Conservation (phyloP, 2,888 invertebrate genomes). For the Drosophila rubida region DNA sequence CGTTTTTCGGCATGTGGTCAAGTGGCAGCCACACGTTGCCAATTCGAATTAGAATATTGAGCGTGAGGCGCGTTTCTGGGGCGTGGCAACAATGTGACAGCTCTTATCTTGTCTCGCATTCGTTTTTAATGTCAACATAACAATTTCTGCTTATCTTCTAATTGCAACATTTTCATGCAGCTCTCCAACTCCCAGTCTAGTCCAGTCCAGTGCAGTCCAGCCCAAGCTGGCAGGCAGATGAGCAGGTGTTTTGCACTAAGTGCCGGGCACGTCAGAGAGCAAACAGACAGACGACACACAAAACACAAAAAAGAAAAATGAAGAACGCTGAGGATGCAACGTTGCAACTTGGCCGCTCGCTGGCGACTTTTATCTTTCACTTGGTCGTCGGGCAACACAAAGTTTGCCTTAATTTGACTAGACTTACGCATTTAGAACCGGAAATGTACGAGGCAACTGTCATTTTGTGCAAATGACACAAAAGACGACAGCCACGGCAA, state of each 20-base stretch:
- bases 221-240: conserved; percentile 49
- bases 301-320: too few relatives aligned
- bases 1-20: conserved; percentile 6
- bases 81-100: conserved; percentile 44
- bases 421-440: conserved; percentile 81
- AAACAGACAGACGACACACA: conserved; percentile 9
- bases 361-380: conserved; percentile 62
- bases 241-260: conserved; percentile 76
- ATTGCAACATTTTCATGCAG: conserved; percentile 74
- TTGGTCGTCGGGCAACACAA: conserved; percentile 40
- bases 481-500: conserved; percentile 65
- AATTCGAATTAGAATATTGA: conserved; percentile 55
- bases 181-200: conserved; percentile 22
- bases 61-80: conserved; percentile 6
- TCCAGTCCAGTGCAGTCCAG: conserved; percentile 1
- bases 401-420: conserved; percentile 77
- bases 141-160: conserved; percentile 81
- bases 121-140: conserved; percentile 75
- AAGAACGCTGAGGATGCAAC: conserved; percentile 26
- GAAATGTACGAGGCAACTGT: conserved; percentile 75
- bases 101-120: conserved; percentile 63
- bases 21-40: conserved; percentile 47
- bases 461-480: conserved; percentile 79
- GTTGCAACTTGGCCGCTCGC: conserved; percentile 9
- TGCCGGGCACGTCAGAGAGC: conserved; percentile 64